Evolutionary conservation across 1,140 invertebrate species (phyloP).

Genomic region (Ostrea edulis): DNA sequence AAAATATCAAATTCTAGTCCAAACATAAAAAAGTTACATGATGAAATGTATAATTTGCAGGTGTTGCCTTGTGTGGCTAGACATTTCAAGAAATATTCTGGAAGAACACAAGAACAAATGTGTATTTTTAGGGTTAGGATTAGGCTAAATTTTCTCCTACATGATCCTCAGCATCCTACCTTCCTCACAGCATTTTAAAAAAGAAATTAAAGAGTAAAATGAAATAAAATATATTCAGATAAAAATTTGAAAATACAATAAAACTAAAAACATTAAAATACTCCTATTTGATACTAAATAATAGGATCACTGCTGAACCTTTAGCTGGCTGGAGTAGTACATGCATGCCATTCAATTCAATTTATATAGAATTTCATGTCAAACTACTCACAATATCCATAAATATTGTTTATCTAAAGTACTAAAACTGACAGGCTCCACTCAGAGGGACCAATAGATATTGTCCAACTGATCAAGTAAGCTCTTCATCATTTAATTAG

Average conservation of each 20-base stretch:
- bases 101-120: background rate
- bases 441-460: background rate
- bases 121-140: too few species aligned
- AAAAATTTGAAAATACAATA: too few species aligned
- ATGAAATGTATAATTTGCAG: background rate
- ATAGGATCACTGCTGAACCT: too few species aligned
- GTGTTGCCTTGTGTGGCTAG: background rate
- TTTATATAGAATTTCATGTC: slow-evolving; percentile 4
- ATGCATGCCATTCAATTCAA: background rate
- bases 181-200: too few species aligned
- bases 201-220: too few species aligned
- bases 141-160: too few species aligned
- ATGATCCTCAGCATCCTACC: too few species aligned
- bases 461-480: background rate
- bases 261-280: too few species aligned
- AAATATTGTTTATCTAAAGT: slow-evolving; percentile 16
- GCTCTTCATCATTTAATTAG: background rate
- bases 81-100: background rate
- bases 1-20: slow-evolving; percentile 20
- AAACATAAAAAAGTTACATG: slow-evolving; percentile 5
- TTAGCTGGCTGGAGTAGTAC: too few species aligned
- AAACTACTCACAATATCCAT: background rate
- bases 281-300: too few species aligned
- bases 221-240: too few species aligned
- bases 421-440: background rate